Base-by-base conservation (phyloP, 2,888 invertebrate species). In the Dolomedes plantarius region DNA sequence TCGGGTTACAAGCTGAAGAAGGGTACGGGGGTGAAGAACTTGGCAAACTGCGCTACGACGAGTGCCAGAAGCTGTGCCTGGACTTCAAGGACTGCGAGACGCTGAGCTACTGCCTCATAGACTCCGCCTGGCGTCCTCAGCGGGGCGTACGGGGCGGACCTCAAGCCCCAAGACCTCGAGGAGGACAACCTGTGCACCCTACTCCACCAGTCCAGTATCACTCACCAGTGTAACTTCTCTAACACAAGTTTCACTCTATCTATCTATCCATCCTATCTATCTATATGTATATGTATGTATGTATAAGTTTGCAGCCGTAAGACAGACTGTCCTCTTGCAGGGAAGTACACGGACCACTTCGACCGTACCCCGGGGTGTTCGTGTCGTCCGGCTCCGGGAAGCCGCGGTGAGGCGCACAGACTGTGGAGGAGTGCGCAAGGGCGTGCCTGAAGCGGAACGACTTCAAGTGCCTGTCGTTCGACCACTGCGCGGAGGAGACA, bases 11-110 rank as follows among this genome's bases (percentile, higher is more conserved):
- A 80, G 19, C 31, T 86, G 36, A 78, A 86, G 11, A 13, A 6
- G 6, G 86, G 86, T 28, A 23, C 28, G 9, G 1, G 29, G 0
- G 31, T 86, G 13, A 80, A 79, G 23, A 71, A 80, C 41, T 86
- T 65, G 86, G 86, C 46, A 80, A 67, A 11, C 36, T 86, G 28
- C 29, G 73, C 7, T 86, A 65, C 28, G 86, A 86, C 9, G 79
- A 86, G 23, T 86, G 86, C 64, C 86, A 86, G 39, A 64, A 71
- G 3, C 9, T 80, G 13, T 86, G 86, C 27, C 6, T 86, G 16
- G 86, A 86, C 31, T 86, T 36, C 72, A 75, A 69, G 16, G 72
- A 65, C n/a, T 86, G 86, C 31, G 86, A 86, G 36, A 75, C 86
- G 0, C 27, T 64, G n/a, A 86, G 86, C 3, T 86, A 80, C 23